Evolutionary conservation across 2,888 invertebrate genomes (phyloP).

Genomic region (Tipula lateralis): DNA sequence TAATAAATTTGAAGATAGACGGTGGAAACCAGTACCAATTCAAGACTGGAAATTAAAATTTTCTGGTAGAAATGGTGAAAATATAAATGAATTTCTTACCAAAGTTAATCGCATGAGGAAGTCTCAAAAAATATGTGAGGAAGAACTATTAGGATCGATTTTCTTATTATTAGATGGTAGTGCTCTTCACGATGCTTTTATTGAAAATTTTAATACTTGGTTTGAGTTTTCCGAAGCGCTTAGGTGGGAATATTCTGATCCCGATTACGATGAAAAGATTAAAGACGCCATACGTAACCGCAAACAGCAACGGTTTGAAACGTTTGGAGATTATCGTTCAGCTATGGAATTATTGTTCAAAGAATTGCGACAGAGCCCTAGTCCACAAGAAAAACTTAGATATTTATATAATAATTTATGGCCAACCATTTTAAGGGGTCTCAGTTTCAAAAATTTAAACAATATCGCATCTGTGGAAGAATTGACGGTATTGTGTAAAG

Average conservation of each 20-base stretch:
- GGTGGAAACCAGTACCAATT: background rate
- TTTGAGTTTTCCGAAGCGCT: background rate
- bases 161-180: background rate
- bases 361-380: background rate
- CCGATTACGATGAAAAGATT: background rate
- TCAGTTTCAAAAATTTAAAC: background rate
- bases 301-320: background rate
- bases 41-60: constrained; percentile 20
- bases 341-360: background rate
- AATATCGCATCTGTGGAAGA: background rate
- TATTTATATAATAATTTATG: background rate
- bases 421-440: background rate
- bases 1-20: background rate
- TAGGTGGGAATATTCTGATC: background rate
- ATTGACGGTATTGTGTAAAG: background rate
- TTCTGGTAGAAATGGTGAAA: background rate
- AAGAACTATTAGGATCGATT: background rate
- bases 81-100: background rate
- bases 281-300: background rate
- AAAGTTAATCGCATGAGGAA: background rate
- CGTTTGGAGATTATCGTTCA: background rate
- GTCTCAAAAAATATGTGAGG: background rate
- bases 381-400: background rate
- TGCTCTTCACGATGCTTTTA: background rate
- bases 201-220: background rate